Conservation (phyloP, 2,888 invertebrate species). For the Chrysomela aeneicollis region DNA sequence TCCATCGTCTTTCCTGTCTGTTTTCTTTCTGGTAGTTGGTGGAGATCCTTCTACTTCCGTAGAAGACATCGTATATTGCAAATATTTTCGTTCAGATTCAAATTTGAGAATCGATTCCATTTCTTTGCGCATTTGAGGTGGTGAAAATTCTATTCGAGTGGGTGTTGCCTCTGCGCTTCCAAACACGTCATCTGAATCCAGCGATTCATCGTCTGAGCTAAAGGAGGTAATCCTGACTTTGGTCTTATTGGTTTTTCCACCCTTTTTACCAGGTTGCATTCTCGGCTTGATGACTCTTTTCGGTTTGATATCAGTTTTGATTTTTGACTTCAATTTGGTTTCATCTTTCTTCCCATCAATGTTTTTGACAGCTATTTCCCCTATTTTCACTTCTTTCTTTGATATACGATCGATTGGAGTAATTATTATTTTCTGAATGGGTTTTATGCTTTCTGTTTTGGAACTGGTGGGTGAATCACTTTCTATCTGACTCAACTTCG, state of each 20-base stretch:
- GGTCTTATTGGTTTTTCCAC: slow-evolving; percentile 69
- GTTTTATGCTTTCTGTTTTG: slow-evolving; percentile 72
- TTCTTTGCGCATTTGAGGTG: slow-evolving; percentile 78
- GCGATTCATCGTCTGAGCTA: slow-evolving; percentile 78
- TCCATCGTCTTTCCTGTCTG: slow-evolving; percentile 68
- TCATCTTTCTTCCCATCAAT: slow-evolving; percentile 49
- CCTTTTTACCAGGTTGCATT: slow-evolving; percentile 68
- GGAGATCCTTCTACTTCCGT: slow-evolving; percentile 82
- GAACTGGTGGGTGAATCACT: slow-evolving; percentile 80
- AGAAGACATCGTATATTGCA: slow-evolving; percentile 71
- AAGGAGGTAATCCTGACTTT: slow-evolving; percentile 80
- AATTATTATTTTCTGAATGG: slow-evolving; percentile 48
- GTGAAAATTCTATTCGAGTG: slow-evolving; percentile 75
- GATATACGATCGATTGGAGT: slow-evolving; percentile 45
- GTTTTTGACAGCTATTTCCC: slow-evolving; percentile 43
- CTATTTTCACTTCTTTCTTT: slow-evolving; percentile 41
- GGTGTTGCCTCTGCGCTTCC: slow-evolving; percentile 80
- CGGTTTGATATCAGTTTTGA: slow-evolving; percentile 70
- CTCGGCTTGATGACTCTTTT: slow-evolving; percentile 71
- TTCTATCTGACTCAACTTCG: slow-evolving; percentile 78
- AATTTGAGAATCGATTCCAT: slow-evolving; percentile 77
- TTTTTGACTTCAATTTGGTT: slow-evolving; percentile 60
- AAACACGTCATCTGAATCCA: slow-evolving; percentile 80
- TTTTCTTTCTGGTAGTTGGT: slow-evolving; percentile 75
- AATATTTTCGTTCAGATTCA: slow-evolving; percentile 74